Base-by-base conservation (phyloP, 1,140 invertebrate species). In the Cyrtorhinus lividipennis region DNA sequence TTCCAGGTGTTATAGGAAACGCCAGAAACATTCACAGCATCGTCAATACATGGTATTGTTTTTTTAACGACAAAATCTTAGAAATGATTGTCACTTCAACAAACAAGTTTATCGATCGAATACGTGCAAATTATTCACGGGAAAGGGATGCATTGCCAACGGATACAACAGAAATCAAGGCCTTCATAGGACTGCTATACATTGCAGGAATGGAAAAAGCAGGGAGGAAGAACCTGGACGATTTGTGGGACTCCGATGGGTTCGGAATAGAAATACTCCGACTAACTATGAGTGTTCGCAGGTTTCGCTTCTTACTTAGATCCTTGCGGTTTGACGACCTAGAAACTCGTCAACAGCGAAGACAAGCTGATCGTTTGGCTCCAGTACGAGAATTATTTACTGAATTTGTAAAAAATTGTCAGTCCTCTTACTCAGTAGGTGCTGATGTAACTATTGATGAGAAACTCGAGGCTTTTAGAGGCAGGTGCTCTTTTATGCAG, bases 371-470 rank as follows among this genome's bases (percentile, higher is more conserved):
- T 57, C 71, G 66, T 26, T 64, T 75, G 18, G 73, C 73, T 57
- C 68, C 71, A 12, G 70, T 75, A 48, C 56, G 71, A 30, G 64
- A 72, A 45, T n/a, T 73, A 5, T 76, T 72, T 68, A 68, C 73
- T 59, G 56, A 53, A 15, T 73, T 75, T 64, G 68, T 72, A 13
- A 5, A 66, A 10, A 73, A 69, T 5, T 75, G 71, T 66, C 64
- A 71, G 45, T 15, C 63, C 8, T 56, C 8, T 56, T 56, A 56
- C 20, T 20, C 59, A 22, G 44, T 75, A 2, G 61, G 69, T 61
- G 73, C 48, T 66, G 69, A 73, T 24, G 65, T 72, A 3, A 73
- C 70, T 18, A 71, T 75, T 24, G 74, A 78, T 65, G 73, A 78
- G 66, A 75, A 71, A 66, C 66, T 77, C 2, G 61, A 71, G 62